Percentiles rank a stretch among this genome's conserved stretches.
These are phyloP conservation scores for Mesoclemmys tuberculata DNA, from an alignment of 2,113 vertebrate species.

Conservation along the genomic window DNA sequence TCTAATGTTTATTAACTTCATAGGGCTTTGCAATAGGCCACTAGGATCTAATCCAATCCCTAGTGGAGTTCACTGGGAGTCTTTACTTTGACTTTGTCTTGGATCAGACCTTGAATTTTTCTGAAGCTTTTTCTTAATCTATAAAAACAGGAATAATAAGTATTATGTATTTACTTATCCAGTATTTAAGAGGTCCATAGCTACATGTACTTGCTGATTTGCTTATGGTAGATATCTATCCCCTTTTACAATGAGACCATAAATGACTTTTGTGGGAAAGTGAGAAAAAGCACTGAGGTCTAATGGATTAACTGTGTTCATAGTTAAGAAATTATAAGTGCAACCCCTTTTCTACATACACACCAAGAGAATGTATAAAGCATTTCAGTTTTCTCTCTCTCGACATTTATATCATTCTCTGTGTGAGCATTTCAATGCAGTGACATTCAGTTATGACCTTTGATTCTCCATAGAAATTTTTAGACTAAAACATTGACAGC, in stretches of 20 bases:
- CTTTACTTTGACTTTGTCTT: neutral
- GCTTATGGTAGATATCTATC: neutral
- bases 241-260: neutral
- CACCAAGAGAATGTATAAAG: rapidly evolving
- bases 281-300: neutral
- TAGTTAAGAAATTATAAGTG: neutral
- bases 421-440: neutral
- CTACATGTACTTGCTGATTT: neutral
- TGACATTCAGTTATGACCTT: neutral
- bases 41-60: neutral
- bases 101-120: neutral
- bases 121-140: neutral
- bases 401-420: neutral
- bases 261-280: neutral
- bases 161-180: neutral
- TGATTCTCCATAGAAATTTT: neutral
- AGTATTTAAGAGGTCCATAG: too few relatives aligned
- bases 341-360: neutral
- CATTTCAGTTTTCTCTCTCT: neutral
- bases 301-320: neutral
- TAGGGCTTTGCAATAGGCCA: neutral
- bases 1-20: neutral
- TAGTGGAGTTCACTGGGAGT: neutral
- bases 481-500: neutral
- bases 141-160: neutral